phyloP scores from a whole-genome alignment of 1,140 invertebrate species.

The Cyrtorhinus lividipennis region DNA sequence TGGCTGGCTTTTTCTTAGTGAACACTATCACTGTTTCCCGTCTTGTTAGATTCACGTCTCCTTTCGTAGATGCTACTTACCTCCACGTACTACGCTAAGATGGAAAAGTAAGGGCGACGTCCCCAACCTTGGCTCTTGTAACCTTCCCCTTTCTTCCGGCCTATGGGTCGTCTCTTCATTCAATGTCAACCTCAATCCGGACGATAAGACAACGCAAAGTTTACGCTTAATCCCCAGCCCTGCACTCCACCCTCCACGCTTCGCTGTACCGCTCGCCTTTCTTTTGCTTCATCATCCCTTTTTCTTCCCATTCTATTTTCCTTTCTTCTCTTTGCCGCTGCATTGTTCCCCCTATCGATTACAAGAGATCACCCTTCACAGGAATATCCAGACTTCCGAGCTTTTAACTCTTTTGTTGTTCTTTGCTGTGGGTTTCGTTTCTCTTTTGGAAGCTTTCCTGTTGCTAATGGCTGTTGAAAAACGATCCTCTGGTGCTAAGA shows the following conservation, averaged over 20 bases:
- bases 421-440: neutral
- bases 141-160: slow-evolving; percentile 4
- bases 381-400: slow-evolving; percentile 1
- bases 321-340: neutral
- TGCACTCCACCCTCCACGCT: neutral
- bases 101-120: neutral
- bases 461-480: neutral
- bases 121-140: neutral
- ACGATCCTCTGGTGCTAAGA: neutral
- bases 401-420: slow-evolving; percentile 5
- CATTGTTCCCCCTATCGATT: slow-evolving; percentile 1
- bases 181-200: slow-evolving; percentile 13
- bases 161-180: slow-evolving; percentile 6
- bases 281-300: neutral
- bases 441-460: neutral
- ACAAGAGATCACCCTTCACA: neutral
- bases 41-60: no score
- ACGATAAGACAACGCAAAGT: slow-evolving; percentile 15
- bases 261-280: neutral
- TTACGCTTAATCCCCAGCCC: slow-evolving; percentile 8
- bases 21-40: neutral
- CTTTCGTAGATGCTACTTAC: no score
- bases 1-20: neutral
- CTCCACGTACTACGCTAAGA: neutral
- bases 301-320: neutral